Base-by-base conservation (phyloP, 2,888 invertebrate genomes). In the Acleris holmiana region DNA sequence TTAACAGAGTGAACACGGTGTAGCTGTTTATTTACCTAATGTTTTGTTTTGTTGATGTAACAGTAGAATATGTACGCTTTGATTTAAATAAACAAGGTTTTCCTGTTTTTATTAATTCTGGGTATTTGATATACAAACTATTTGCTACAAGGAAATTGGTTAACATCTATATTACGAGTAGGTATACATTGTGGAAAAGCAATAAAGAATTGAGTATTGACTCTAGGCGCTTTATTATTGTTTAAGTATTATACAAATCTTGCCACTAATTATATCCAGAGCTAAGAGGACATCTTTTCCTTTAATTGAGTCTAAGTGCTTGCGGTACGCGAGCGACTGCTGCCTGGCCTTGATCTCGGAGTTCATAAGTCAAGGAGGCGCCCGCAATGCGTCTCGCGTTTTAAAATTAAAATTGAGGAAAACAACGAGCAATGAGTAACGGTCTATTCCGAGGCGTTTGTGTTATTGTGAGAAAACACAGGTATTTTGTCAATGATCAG, bases 401-500 rank as follows among this genome's bases (percentile, higher is more conserved):
- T 25, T 44, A 17, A 17, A 25, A 5, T 56, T 29, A 41, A 50
- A 62, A 56, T 35, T 55, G 51, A 63, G 63, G 63, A 58, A 64
- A 64, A 53, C 44, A 23, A 10, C 8, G 15, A 53, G 19, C 48
- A 59, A 53, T 25, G 29, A 25, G 10, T n/a, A 58, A 48, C 23
- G 64, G 71, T 68, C 68, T 63, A 67, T 73, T 70, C 69, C 84
- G 80, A 77, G 70, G 71, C 46, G 50, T 79, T 79, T 79, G 63
- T 70, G 67, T 68, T 73, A 71, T 69, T 72, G 61, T 76, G 85
- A 84, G 80, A 84, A 88, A 86, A 85, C 79, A 83, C 84, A 88
- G 86, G 88, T 86, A 85, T 85, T 88, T 83, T 88, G 84, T 89
- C 84, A 90, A 90, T 89, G 86, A 90, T 89, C 87, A 86, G 73